Percentiles rank a stretch among this genome's conserved stretches.
phyloP scores from a whole-genome alignment of 2,888 invertebrate species.

The Resseliella maxima region DNA sequence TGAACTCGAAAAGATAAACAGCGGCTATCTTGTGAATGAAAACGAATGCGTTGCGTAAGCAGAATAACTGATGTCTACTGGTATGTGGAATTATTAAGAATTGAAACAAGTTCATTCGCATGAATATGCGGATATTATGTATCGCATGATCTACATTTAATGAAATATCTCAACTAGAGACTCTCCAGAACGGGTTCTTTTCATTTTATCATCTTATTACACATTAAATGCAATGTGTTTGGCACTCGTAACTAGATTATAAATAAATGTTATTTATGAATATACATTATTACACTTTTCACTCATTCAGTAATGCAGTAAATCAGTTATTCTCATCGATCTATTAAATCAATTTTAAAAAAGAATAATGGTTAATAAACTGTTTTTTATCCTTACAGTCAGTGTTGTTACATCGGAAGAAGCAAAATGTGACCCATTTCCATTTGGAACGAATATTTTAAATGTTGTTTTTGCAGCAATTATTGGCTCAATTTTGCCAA shows the following conservation, averaged over 20 bases:
- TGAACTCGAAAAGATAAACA: background rate
- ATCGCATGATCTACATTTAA: background rate
- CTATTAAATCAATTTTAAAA: background rate
- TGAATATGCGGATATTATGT: background rate
- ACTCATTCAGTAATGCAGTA: background rate
- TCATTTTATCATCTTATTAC: background rate
- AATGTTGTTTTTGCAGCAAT: slow-evolving; percentile 14
- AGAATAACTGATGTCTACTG: background rate
- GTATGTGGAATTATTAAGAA: background rate
- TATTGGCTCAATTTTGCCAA: slow-evolving; percentile 1
- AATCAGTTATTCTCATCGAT: background rate
- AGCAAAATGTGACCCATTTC: slow-evolving; percentile 42
- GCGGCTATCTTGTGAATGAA: slow-evolving; percentile 35
- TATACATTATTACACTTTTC: no score
- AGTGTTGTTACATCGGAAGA: background rate
- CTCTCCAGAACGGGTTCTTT: background rate
- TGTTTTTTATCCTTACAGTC: background rate
- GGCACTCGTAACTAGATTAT: background rate
- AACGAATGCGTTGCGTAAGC: background rate
- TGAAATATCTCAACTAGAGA: background rate
- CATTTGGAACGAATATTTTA: slow-evolving; percentile 33
- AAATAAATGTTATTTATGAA: background rate
- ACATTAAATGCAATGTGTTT: background rate
- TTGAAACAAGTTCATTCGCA: slow-evolving; percentile 15
- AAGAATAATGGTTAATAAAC: background rate